A percentile compares a stretch with the other conserved stretches of the same genome.
phyloP scores from a whole-genome alignment of 2,797 vertebrate species.

The Uromys caudimaculatus region DNA sequence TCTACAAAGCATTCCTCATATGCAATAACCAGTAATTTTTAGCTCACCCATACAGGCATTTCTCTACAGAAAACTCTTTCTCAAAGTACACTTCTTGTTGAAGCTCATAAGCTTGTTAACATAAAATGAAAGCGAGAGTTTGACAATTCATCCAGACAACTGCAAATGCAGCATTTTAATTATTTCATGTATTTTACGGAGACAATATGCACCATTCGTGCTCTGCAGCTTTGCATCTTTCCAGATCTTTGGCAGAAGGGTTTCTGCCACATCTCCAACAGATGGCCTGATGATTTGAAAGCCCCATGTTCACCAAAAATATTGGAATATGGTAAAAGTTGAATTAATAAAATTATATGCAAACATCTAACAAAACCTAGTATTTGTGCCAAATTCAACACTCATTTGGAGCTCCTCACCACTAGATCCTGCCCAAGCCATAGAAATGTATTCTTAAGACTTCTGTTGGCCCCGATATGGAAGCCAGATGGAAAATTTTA shows the following conservation, averaged over 20 bases:
- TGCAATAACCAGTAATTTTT: no score
- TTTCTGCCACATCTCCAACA: conserved; percentile 67
- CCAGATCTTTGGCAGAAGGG: conserved; percentile 68
- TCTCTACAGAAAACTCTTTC: background rate
- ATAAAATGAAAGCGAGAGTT: conserved; percentile 41
- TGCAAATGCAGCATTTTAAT: conserved; percentile 40
- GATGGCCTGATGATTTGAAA: conserved; percentile 79
- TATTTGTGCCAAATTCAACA: conserved; percentile 73
- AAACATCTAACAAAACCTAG: conserved; percentile 79
- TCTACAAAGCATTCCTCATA: background rate
- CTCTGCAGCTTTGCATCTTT: conserved; percentile 57
- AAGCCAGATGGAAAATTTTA: conserved; percentile 70
- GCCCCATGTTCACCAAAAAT: conserved; percentile 77
- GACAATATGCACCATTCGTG: conserved; percentile 22
- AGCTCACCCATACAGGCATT: background rate
- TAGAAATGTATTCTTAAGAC: conserved; percentile 65
- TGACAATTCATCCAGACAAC: conserved; percentile 64
- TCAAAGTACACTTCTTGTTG: background rate
- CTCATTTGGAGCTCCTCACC: conserved; percentile 57
- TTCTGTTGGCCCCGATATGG: conserved; percentile 55
- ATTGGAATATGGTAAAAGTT: conserved; percentile 80
- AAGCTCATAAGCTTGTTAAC: background rate
- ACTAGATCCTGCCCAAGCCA: conserved; percentile 18
- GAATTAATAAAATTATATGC: conserved; percentile 82
- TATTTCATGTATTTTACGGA: conserved; percentile 67